Conservation (phyloP, 2,888 invertebrate genomes). For the Oscheius sp. region DNA sequence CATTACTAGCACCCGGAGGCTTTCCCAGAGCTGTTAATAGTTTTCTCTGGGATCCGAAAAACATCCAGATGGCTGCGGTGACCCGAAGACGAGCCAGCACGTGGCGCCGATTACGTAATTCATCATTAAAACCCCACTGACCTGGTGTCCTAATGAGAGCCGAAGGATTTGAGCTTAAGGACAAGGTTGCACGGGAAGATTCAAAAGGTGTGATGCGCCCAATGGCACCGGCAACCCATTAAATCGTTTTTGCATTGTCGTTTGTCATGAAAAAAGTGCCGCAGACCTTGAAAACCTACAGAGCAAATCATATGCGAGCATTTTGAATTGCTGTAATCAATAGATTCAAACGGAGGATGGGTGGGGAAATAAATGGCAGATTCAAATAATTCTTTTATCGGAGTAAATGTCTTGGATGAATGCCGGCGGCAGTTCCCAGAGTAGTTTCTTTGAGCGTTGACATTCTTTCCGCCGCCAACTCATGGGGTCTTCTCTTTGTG, state of each 20-base stretch:
- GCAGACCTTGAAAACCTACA: slow-evolving; percentile 19
- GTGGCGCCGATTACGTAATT: slow-evolving; percentile 28
- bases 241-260: slow-evolving; percentile 18
- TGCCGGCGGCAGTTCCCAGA: slow-evolving; percentile 26
- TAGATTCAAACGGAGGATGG: slow-evolving; percentile 1
- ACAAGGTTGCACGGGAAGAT: slow-evolving; percentile 10
- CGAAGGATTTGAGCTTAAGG: neutral
- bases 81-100: slow-evolving; percentile 21
- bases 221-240: slow-evolving; percentile 17
- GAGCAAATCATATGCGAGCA: no score
- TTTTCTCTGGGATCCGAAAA: neutral
- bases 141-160: slow-evolving; percentile 26
- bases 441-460: neutral
- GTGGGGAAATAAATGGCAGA: neutral
- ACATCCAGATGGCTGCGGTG: slow-evolving; percentile 23
- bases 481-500: neutral
- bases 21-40: neutral
- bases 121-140: slow-evolving; percentile 30
- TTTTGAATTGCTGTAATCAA: no score
- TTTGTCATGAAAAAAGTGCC: neutral
- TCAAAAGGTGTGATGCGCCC: slow-evolving; percentile 7
- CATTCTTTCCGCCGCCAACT: slow-evolving; percentile 13
- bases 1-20: neutral
- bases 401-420: slow-evolving; percentile 1
- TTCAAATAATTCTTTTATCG: no score